Evolutionary conservation across 2,797 vertebrate genomes (phyloP).

Genomic region (Coregonus sp.): DNA sequence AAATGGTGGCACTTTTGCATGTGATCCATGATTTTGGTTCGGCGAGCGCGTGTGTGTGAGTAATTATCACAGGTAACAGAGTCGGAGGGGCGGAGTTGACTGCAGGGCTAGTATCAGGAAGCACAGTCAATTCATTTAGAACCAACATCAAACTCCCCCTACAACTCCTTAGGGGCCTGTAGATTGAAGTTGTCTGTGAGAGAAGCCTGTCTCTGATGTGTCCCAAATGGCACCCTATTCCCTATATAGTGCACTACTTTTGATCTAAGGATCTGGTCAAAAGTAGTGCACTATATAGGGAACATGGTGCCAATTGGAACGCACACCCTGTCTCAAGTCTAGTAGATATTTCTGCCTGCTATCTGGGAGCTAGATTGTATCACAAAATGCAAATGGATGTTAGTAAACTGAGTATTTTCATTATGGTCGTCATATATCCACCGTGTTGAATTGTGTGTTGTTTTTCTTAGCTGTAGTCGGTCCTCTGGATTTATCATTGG

Average conservation of each 20-base stretch:
- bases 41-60: background rate
- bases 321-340: background rate
- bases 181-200: conserved; percentile 68
- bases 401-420: conserved; percentile 63
- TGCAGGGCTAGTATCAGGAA: conserved; percentile 65
- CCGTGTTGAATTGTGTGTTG: conserved; percentile 52
- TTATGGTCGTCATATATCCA: conserved; percentile 66
- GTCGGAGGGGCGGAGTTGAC: conserved; percentile 35
- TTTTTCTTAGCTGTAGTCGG: conserved; percentile 53
- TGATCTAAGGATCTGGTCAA: background rate
- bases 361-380: conserved; percentile 61
- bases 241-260: background rate
- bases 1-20: conserved; percentile 31
- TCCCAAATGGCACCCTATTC: background rate
- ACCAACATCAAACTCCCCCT: conserved; percentile 40
- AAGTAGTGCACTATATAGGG: background rate
- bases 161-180: conserved; percentile 67
- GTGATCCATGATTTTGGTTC: conserved; percentile 42
- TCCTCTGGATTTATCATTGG: conserved; percentile 3
- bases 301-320: background rate
- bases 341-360: conserved; percentile 30
- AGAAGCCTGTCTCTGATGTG: conserved; percentile 51
- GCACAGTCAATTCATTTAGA: conserved; percentile 72
- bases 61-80: too few species aligned
- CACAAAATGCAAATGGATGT: conserved; percentile 51